Conservation (phyloP, 2,888 invertebrate species). For the Drosophila koepferae region DNA sequence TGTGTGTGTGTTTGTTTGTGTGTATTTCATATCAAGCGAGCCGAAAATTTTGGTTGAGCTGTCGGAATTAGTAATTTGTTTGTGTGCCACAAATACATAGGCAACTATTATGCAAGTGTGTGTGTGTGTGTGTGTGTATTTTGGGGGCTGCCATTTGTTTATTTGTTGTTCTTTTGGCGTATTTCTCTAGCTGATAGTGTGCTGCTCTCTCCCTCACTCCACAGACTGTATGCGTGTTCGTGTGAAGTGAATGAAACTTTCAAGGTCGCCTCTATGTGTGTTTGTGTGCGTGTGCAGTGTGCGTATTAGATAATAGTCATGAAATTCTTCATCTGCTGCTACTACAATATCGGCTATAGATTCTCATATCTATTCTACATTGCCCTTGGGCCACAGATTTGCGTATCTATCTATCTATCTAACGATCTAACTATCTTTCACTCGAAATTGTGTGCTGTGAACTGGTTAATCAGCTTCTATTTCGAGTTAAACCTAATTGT, state of each 20-base stretch:
- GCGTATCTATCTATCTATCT: neutral
- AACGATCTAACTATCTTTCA: neutral
- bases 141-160: conserved; percentile 63
- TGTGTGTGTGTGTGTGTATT: conserved; percentile 28
- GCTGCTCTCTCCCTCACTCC: conserved; percentile 18
- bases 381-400: conserved; percentile 40
- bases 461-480: conserved; percentile 23
- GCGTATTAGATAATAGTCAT: conserved; percentile 76
- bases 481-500: conserved; percentile 1
- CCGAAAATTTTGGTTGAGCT: conserved; percentile 57
- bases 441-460: neutral
- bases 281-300: conserved; percentile 34
- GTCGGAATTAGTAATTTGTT: conserved; percentile 64
- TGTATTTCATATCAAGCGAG: conserved; percentile 58
- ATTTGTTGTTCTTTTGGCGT: conserved; percentile 63
- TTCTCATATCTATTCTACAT: conserved; percentile 36
- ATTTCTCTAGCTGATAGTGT: conserved; percentile 80
- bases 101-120: conserved; percentile 16
- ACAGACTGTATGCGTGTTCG: conserved; percentile 50
- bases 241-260: conserved; percentile 81
- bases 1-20: conserved; percentile 9
- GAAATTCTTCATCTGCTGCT: conserved; percentile 36
- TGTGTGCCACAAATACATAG: conserved; percentile 35
- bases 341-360: conserved; percentile 31
- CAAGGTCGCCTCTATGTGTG: conserved; percentile 69